Evolutionary conservation across 2,113 vertebrate genomes (phyloP).

Genomic region (Serinus canaria): DNA sequence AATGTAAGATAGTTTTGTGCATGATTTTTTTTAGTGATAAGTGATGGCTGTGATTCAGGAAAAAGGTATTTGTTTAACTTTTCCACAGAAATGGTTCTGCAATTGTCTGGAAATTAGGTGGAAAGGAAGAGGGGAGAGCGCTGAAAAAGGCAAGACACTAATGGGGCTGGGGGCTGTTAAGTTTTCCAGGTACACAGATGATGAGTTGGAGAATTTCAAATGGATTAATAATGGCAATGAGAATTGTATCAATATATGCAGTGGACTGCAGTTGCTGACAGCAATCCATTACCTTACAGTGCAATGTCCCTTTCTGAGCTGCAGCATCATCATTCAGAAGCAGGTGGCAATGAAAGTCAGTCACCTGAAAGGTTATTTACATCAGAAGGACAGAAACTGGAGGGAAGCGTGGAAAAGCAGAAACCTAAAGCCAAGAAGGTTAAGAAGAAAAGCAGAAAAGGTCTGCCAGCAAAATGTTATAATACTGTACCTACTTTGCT

Average conservation of each 20-base stretch:
- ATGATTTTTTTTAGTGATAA: background rate
- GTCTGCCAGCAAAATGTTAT: conserved; percentile 59
- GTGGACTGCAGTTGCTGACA: background rate
- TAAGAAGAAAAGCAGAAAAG: conserved; percentile 84
- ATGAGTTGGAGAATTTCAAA: background rate
- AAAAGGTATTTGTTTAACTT: background rate
- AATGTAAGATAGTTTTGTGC: background rate
- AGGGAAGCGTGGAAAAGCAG: conserved; percentile 48
- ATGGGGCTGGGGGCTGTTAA: background rate
- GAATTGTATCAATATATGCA: background rate
- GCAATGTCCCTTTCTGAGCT: conserved; percentile 56
- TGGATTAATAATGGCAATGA: background rate
- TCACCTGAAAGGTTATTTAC: background rate
- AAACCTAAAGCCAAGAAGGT: conserved; percentile 77
- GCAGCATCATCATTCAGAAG: conserved; percentile 7
- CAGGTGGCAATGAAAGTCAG: conserved; percentile 32
- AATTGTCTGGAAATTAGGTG: background rate
- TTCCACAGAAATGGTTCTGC: background rate
- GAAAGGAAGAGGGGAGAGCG: background rate
- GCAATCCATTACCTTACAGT: conserved; percentile 53
- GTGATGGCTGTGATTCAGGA: background rate
- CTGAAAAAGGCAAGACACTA: background rate
- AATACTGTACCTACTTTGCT: background rate
- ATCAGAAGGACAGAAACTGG: conserved; percentile 35
- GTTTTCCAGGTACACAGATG: background rate